Base-by-base conservation (phyloP, 1,140 invertebrate genomes). In the Stegodyphus mimosarum region DNA sequence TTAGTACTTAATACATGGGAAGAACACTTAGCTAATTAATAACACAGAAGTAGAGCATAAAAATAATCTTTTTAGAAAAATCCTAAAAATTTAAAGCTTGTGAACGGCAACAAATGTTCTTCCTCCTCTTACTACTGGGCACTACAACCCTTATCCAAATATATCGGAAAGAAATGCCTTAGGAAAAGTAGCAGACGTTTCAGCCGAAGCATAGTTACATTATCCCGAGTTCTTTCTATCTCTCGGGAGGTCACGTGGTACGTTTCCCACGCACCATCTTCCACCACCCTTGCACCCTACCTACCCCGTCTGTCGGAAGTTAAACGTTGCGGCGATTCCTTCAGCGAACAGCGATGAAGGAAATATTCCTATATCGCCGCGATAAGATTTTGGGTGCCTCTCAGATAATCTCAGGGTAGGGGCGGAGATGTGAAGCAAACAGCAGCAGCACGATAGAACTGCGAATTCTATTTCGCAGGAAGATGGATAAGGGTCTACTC, bases 311-410 rank as follows among this genome's bases (percentile, higher is more conserved):
- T 64, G 63, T 75, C 33, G 73, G 52, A 75, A 75, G 73, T 75
- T 75, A 75, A 75, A 75, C 53, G 73, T 75, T 75, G 53, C 73
- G 15, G 49, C 70, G 52, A 51, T 75, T 64, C 17, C 73, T 33
- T 33, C 33, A 33, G 33, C 1, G 33, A 33, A 33, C 33, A 33
- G 10, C 73, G 53, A 7, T 18, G 50, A 51, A 52, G 17, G 70
- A 72, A 51, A 72, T 72, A 48, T 63, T 75, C 15, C 53, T 55
- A 75, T 75, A 75, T 75, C 53, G 73, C 6, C 6, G 33, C 33
- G 73, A 75, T 75, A 75, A 75, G 73, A 75, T 75, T 75, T 75
- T 75, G 33, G 33, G 33, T 33, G 33, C 73, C 18, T 75, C 52
- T 75, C 73, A 33, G 17, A 33, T 15, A 33, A 51, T 52, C 18